Evolutionary conservation across 2,113 vertebrate species (phyloP).

Genomic region (Nansenia antarctica): DNA sequence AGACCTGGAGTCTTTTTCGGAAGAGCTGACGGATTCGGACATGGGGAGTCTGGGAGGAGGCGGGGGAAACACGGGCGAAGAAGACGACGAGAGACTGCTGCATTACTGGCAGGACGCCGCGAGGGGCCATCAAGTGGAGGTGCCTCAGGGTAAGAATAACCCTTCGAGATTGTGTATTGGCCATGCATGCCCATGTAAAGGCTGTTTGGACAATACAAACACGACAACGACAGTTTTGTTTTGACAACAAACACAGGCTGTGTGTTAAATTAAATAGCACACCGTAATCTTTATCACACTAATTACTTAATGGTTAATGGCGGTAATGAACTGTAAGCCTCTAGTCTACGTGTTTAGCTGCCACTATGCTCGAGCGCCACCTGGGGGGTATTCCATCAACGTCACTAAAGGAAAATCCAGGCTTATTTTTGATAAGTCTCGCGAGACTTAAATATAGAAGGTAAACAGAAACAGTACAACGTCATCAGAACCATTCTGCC

Average conservation of each 20-base stretch:
- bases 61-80: conserved; percentile 67
- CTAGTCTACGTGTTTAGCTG: no score
- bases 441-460: no score
- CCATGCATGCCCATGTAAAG: neutral
- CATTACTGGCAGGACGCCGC: conserved; percentile 87
- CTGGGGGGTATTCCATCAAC: no score
- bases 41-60: conserved; percentile 74
- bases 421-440: no score
- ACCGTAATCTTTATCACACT: no score
- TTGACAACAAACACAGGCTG: neutral
- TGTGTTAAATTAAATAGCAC: no score
- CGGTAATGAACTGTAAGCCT: no score
- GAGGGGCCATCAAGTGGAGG: conserved; percentile 85
- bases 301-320: no score
- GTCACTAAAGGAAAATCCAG: no score
- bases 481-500: no score
- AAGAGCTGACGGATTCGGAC: conserved; percentile 77
- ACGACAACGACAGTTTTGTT: neutral
- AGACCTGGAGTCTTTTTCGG: conserved; percentile 80
- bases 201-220: neutral
- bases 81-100: conserved; percentile 75
- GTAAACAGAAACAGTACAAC: no score
- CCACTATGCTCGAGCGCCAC: no score
- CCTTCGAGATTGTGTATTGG: neutral
- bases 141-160: conserved; percentile 82